Evolutionary conservation across 2,888 invertebrate species (phyloP), one percentile per base, ranked within the genome.

Genomic region (Tetheella fluctuosa): DNA sequence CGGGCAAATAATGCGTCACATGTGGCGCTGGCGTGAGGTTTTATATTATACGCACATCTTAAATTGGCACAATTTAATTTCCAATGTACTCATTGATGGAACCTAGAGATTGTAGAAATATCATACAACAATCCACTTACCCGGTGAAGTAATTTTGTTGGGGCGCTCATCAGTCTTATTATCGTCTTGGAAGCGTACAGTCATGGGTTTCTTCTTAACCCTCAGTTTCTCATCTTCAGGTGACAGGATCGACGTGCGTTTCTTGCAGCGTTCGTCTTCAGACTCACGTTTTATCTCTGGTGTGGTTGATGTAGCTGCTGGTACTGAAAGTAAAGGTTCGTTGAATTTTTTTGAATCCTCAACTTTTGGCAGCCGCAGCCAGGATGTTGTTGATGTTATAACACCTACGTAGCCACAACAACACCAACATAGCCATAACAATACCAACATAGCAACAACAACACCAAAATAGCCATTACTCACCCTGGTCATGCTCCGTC

Each of bases 111-210:
- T 17, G n/a, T n/a, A n/a, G n/a, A n/a, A n/a, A n/a, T n/a, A n/a
- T n/a, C n/a, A n/a, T 39, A 42, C 48, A 62, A 48, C n/a, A 48
- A n/a, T 48, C 8, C n/a, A 83, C 89, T 86, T 69, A 92, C 92
- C 91, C 57, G 91, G 92, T 52, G 91, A 91, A 59, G 84, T 83
- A 62, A 86, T 74, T 76, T 89, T 91, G 74, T 77, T 81, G 56
- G 79, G 81, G 63, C 85, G 84, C 57, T 90, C 90, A 7, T 90
- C 91, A 73, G 83, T 86, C 81, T 87, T 89, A 64, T 73, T 81
- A 63, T 92, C 91, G 42, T 92, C 92, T 70, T 90, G 90, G 81
- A 92, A 93, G 77, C 92, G 89, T 48, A 91, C 91, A 7, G 90
- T 91, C 91, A 92, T 91, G 15, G 85, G 77, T 65, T 91, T 92